Evolutionary conservation across 2,797 vertebrate genomes (phyloP).

Genomic region (Danio aesculapii): DNA sequence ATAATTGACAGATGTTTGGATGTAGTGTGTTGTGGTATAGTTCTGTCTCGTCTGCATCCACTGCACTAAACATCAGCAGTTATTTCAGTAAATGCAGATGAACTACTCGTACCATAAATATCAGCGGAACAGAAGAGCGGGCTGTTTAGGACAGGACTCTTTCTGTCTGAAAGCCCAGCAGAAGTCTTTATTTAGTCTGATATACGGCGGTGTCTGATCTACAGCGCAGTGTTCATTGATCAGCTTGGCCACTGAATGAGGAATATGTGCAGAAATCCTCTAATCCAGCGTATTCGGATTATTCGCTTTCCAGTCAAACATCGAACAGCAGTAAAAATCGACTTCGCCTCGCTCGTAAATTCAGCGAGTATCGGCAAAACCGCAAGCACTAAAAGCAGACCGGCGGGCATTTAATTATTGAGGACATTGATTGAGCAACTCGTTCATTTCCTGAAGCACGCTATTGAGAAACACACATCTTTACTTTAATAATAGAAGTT

Average conservation of each 20-base stretch:
- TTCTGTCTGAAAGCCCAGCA: slow-evolving; percentile 55
- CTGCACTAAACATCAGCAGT: slow-evolving; percentile 72
- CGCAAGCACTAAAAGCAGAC: slow-evolving; percentile 83
- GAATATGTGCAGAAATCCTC: slow-evolving; percentile 62
- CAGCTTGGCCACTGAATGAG: slow-evolving; percentile 62
- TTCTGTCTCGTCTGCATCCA: slow-evolving; percentile 66
- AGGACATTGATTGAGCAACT: slow-evolving; percentile 85
- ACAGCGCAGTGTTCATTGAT: slow-evolving; percentile 76
- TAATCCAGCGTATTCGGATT: slow-evolving; percentile 78
- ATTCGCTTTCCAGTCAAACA: slow-evolving; percentile 87
- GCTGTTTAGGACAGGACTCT: background rate
- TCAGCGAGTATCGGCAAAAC: slow-evolving; percentile 78
- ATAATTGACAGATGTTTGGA: too few relatives aligned
- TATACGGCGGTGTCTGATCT: slow-evolving; percentile 48
- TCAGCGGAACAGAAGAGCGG: slow-evolving; percentile 54
- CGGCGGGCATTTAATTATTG: slow-evolving; percentile 89
- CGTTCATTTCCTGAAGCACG: slow-evolving; percentile 82
- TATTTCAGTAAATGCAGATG: slow-evolving; percentile 75
- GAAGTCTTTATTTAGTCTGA: slow-evolving; percentile 16
- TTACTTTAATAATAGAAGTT: too few relatives aligned
- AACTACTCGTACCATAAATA: slow-evolving; percentile 67
- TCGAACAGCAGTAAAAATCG: slow-evolving; percentile 87
- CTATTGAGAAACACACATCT: slow-evolving; percentile 72
- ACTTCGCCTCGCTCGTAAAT: slow-evolving; percentile 85
- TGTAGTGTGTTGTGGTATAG: slow-evolving; percentile 78